Evolutionary conservation across 2,797 vertebrate species (phyloP), one percentile per base, ranked within the genome.

Genomic region (Muscicapa striata): DNA sequence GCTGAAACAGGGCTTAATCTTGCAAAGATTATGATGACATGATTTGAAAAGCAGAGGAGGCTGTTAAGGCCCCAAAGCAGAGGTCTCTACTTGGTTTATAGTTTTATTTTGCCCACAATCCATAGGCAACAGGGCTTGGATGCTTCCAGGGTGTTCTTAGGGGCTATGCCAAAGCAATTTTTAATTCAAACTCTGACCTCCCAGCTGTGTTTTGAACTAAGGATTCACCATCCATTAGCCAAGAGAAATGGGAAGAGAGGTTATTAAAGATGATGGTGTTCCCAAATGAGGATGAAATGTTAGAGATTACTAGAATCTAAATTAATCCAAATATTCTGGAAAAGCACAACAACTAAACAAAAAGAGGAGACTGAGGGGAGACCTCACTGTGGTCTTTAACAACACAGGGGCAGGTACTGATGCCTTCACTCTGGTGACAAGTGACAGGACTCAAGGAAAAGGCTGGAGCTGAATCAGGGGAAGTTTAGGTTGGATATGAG

Each of bases 1-100:
- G 73, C 58, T 81, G 69, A 91, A 94, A 57, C 17, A 18, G 21
- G 4, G 24, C 23, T 54, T 91, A 91, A 94, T 92, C 91, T 91
- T 78, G 27, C 72, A 77, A 63, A 92, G 61, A 91, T 91, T 90
- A 94, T 32, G 32, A 59, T 73, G 66, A 66, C 43, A 67, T 15
- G 57, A 83, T 77, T 84, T 89, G 75, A 83, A 90, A 79, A 87
- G 68, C 68, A 72, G 40, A 63, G 38, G 54, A 84, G 51, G 73
- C 7, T 81, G 54, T 46, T 77, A 88, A 96, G 22, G 23, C 49
- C 64, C 49, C 49, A 54, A 19, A 77, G 84, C 84, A 89, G 26
- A 70, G 10, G 22, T 57, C 22, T 77, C 49, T 34, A 10, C 54
- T 85, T 92, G 52, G 15, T 73, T 89, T 89, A 32, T 2, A 64